Evolutionary conservation across 2,113 vertebrate species (phyloP).

Genomic region (Pelodiscus sinensis): DNA sequence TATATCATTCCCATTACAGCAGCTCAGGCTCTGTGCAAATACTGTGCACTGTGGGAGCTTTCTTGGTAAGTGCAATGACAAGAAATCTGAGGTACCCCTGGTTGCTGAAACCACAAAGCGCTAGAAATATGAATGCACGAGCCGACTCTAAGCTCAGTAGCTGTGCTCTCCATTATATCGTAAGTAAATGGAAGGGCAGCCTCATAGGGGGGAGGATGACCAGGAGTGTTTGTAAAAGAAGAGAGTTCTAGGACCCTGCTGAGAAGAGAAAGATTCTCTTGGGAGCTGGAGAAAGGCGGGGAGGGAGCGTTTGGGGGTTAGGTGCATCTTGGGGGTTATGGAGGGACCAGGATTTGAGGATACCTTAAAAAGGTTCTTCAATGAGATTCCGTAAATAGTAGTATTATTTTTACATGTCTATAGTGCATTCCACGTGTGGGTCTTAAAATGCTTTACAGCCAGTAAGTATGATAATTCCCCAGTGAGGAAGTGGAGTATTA

Average conservation of each 20-base stretch:
- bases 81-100: neutral
- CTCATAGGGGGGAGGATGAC: neutral
- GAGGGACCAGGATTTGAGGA: neutral
- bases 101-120: neutral
- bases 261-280: neutral
- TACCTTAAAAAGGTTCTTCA: neutral
- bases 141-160: neutral
- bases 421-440: neutral
- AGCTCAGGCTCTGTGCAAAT: neutral
- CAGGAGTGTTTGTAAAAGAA: neutral
- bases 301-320: neutral
- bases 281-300: neutral
- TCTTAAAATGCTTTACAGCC: neutral
- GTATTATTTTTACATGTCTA: neutral
- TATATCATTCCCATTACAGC: neutral
- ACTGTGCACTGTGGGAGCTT: neutral
- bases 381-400: neutral
- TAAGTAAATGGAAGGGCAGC: neutral
- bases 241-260: neutral
- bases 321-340: neutral
- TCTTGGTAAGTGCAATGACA: neutral
- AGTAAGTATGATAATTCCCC: neutral
- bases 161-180: neutral
- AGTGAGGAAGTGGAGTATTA: neutral
- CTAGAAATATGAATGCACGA: neutral